Percentiles rank a stretch among this genome's conserved stretches.
Evolutionary conservation across 2,797 vertebrate species (phyloP).

Genomic region (Ptychobarbus kaznakovi): DNA sequence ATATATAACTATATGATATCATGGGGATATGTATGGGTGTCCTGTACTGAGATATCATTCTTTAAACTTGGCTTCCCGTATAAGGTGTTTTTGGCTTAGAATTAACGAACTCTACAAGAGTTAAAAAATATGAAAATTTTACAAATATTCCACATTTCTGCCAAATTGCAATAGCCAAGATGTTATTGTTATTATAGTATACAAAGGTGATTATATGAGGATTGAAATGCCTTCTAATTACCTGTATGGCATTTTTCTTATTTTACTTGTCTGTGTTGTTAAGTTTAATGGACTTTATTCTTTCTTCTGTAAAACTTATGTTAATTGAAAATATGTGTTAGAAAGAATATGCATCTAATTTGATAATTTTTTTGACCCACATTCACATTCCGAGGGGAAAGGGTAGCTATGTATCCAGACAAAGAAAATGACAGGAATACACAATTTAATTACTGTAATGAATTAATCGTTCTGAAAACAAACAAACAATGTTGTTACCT

Average conservation of each 20-base stretch:
- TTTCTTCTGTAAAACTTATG: not conserved
- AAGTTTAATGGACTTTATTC: not conserved
- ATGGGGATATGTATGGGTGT: no score
- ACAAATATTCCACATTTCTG: not conserved
- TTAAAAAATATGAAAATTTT: not conserved
- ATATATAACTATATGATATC: not conserved
- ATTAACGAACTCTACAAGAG: no score
- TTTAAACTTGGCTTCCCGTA: no score
- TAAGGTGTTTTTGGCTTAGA: no score
- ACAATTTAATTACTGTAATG: not conserved
- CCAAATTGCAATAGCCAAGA: no score
- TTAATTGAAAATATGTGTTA: no score
- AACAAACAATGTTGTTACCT: constrained; percentile 73
- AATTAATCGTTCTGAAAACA: not conserved
- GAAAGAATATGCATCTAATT: not conserved
- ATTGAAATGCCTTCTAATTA: no score
- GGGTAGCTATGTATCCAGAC: not conserved
- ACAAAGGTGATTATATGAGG: no score
- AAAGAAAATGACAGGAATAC: not conserved
- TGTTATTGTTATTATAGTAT: no score
- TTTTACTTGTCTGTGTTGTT: no score
- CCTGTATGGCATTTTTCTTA: not conserved
- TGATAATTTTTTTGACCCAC: not conserved
- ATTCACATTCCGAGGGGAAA: not conserved
- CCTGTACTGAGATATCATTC: no score